Evolutionary conservation across 2,113 vertebrate species (phyloP).

Genomic region (Stigmatopora nigra): DNA sequence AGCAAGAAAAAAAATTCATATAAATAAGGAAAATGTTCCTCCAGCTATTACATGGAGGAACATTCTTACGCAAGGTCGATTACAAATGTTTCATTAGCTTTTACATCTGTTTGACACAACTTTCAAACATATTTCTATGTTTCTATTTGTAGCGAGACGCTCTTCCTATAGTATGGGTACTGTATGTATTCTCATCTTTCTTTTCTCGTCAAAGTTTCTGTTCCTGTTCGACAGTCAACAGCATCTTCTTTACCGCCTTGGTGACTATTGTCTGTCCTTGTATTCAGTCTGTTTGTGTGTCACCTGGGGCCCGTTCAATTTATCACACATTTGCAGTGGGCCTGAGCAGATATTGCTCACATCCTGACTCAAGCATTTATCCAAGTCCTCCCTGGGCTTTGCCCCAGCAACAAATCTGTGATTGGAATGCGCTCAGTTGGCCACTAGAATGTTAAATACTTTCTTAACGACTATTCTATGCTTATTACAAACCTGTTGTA

Average conservation of each 20-base stretch:
- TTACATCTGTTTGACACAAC: constrained; percentile 10
- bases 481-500: background rate
- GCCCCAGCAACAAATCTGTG: background rate
- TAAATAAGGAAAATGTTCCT: constrained; percentile 52
- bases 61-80: constrained; percentile 34
- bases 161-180: constrained; percentile 2
- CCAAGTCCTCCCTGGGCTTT: constrained; percentile 8
- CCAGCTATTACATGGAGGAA: constrained; percentile 46
- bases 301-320: constrained; percentile 18
- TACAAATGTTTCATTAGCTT: constrained; percentile 32
- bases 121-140: background rate
- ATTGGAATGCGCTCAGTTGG: background rate
- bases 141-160: background rate
- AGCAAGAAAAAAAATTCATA: constrained; percentile 48
- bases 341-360: constrained; percentile 25
- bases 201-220: constrained; percentile 10
- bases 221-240: background rate
- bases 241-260: constrained; percentile 13
- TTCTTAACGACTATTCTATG: background rate
- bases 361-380: constrained; percentile 32
- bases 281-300: constrained; percentile 26
- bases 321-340: constrained; percentile 30
- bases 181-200: constrained; percentile 7
- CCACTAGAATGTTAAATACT: background rate
- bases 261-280: constrained; percentile 15